These are phyloP conservation scores for Chlamydotis undulata DNA, from an alignment of 2,113 vertebrate species.

Conservation along the genomic window DNA sequence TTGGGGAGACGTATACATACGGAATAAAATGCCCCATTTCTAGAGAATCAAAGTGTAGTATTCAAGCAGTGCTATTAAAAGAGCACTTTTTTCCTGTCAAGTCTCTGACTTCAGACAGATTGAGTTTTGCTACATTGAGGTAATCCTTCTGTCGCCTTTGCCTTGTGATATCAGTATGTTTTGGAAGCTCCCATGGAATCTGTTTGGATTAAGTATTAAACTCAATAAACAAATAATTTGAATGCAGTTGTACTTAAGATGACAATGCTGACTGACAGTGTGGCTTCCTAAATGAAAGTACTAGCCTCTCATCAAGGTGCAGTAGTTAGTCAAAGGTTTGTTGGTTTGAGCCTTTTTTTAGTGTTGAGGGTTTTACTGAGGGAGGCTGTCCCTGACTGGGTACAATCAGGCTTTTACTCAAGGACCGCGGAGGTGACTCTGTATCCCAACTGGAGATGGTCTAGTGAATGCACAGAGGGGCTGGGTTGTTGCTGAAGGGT, in stretches of 20 bases:
- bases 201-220: background rate
- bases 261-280: background rate
- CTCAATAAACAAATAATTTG: background rate
- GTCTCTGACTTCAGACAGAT: background rate
- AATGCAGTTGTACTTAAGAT: background rate
- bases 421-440: accelerated
- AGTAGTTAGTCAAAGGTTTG: background rate
- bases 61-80: background rate
- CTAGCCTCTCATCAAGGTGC: background rate
- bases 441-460: background rate
- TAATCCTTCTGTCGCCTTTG: background rate
- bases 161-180: background rate
- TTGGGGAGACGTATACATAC: background rate
- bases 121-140: background rate
- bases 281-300: background rate
- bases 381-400: background rate
- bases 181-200: background rate
- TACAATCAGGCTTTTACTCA: background rate
- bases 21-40: background rate
- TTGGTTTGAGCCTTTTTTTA: background rate
- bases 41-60: background rate
- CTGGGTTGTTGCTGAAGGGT: background rate
- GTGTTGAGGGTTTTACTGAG: background rate
- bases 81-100: background rate
- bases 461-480: background rate